Evolutionary conservation across 2,888 invertebrate genomes (phyloP), one percentile per base, ranked within the genome.

Genomic region (Eupithecia dodoneata): DNA sequence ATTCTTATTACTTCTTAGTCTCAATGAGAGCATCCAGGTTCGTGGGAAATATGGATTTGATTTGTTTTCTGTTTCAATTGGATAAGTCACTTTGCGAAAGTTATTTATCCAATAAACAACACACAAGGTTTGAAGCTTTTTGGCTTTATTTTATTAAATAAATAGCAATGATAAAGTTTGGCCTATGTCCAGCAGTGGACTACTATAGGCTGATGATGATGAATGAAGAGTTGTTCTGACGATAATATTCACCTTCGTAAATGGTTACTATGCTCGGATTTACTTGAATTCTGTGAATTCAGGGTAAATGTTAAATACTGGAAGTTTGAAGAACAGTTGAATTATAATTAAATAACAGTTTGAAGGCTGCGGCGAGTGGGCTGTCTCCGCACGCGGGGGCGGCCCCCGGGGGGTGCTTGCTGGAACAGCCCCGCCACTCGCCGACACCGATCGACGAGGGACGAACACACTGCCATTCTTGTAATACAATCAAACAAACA

Each of bases 321-420:
- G 3, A 18, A 66, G 41, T 41, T 66, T 66, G 42, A 66, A 66
- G 41, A 66, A 15, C 66, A 42, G 41, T 66, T 66, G 9, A 59
- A 18, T 59, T 59, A 59, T 59, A 59, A 59, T 59, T 69, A 12
- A 69, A 67, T n/a, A 67, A 66, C 42, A 45, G 42, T 69, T 45
- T n/a, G 69, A 42, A 69, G 41, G 66, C 42, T 42, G 42, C 10
- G 55, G 55, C 18, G 42, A 75, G 72, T 75, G 73, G 71, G 63
- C 76, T 75, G 47, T 65, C 74, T 63, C 52, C 47, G 13, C 2
- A n/a, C 18, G 45, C 44, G 66, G 15, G 67, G 67, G 42, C 69
- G 45, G 70, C 79, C 81, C 74, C 72, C 30, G 78, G 74, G 79
- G 76, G 52, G 76, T 76, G 76, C 80, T 78, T 72, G 72, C 76